Evolutionary conservation across 2,113 vertebrate genomes (phyloP), one percentile per base, ranked within the genome.

Genomic region (Perca flavescens): DNA sequence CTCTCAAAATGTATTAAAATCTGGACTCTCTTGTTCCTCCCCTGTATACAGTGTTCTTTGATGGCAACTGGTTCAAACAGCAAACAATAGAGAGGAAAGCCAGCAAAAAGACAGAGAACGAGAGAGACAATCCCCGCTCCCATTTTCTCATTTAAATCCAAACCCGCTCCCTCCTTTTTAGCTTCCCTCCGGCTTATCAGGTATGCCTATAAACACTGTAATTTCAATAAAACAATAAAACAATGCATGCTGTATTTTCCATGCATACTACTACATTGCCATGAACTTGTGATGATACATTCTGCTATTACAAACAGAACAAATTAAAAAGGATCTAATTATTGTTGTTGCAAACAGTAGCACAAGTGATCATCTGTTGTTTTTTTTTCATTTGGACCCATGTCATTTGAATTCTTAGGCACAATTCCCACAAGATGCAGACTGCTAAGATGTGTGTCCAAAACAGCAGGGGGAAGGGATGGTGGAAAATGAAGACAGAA

Each of bases 1-100:
- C 80, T 84, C 82, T 82, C 79, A 80, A 70, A 75, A 68, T 31
- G 43, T 5, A 85, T 85, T 80, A 68, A 77, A 67, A 86, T 90
- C 81, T 53, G 72, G 60, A 63, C 47, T 72, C 67, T 84, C 19
- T 84, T 79, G 60, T 88, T 80, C 69, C 43, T 75, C 47, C 52
- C 40, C 67, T 75, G 71, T 60, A 77, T 76, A 85, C 61, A 17
- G 67, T 3, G 50, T 46, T 73, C 85, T 91, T 88, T 86, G 86
- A 85, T 85, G 86, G 22, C 17, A 46, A 72, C 50, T 31, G 73
- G 77, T 85, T 84, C 79, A 85, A 83, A 82, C 71, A 63, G 75
- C 28, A 69, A 79, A 52, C 54, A 64, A 73, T 6, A 62, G 21
- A 88, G 50, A 82, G 62, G 34, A 74, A 80, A 40, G 43, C 50